phyloP scores from a whole-genome alignment of 2,888 invertebrate genomes.

The Agonopterix alstromeriana region DNA sequence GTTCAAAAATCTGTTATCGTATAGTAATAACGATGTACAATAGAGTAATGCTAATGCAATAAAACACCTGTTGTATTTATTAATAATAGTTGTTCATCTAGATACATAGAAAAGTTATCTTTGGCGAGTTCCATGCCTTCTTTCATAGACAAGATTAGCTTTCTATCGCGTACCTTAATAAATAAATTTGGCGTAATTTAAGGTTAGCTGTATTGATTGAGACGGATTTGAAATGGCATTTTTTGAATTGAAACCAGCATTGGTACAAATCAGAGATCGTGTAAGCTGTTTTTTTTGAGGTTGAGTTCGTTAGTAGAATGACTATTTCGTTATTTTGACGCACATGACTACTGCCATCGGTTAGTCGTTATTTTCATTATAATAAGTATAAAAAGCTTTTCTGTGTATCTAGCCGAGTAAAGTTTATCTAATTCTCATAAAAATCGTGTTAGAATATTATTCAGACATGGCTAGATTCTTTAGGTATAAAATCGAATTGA shows the following conservation, averaged over 20 bases:
- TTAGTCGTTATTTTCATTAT: too few relatives aligned
- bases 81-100: constrained; percentile 4
- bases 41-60: constrained; percentile 9
- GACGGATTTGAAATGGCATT: too few relatives aligned
- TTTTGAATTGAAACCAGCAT: too few relatives aligned
- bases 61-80: constrained; percentile 5
- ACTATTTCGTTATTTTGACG: too few relatives aligned
- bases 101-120: constrained; percentile 6
- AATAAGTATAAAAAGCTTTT: not conserved
- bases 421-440: constrained; percentile 1
- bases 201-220: too few relatives aligned
- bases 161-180: too few relatives aligned
- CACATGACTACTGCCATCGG: too few relatives aligned
- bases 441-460: constrained; percentile 8
- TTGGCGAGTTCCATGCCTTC: not conserved
- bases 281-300: too few relatives aligned
- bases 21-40: constrained; percentile 29
- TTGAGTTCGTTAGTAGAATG: too few relatives aligned
- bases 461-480: constrained; percentile 9
- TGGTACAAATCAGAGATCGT: too few relatives aligned
- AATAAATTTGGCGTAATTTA: too few relatives aligned
- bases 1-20: constrained; percentile 37
- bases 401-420: constrained; percentile 2
- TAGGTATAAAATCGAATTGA: not conserved
- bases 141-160: too few relatives aligned